These are phyloP conservation scores for Rhinogobio ventralis DNA, from an alignment of 2,797 vertebrate genomes.

Conservation along the genomic window DNA sequence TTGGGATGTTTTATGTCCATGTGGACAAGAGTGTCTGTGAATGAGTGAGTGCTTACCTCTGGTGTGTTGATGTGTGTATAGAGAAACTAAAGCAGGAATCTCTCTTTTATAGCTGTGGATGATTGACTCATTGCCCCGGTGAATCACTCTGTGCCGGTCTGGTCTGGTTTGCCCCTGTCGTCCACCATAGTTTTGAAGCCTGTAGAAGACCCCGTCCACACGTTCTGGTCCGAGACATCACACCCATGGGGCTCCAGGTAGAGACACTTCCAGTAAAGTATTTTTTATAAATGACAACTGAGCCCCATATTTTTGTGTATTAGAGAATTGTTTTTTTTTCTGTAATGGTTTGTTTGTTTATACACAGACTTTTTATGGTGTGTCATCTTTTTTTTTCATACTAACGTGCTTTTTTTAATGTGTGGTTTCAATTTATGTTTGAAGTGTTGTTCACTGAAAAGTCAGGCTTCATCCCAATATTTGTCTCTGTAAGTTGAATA, in stretches of 20 bases:
- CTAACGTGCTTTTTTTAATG: background rate
- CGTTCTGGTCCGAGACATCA: background rate
- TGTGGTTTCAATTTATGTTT: background rate
- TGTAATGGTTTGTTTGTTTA: background rate
- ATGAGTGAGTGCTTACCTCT: slow-evolving; percentile 64
- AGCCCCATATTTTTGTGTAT: background rate
- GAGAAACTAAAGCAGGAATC: slow-evolving; percentile 48
- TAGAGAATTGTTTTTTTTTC: background rate
- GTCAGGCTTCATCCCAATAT: background rate
- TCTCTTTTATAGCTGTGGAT: slow-evolving; percentile 64
- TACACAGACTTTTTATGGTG: background rate
- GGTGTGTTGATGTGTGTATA: slow-evolving; percentile 45
- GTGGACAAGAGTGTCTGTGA: background rate
- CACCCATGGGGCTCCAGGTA: slow-evolving; percentile 26
- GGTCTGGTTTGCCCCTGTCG: slow-evolving; percentile 51
- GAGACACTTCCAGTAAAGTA: slow-evolving; percentile 19
- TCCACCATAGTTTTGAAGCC: slow-evolving; percentile 32
- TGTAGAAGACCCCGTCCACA: background rate
- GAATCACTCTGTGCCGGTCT: slow-evolving; percentile 53
- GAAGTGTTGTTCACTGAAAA: background rate
- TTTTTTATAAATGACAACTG: background rate
- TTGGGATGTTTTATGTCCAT: background rate
- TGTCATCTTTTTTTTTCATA: background rate
- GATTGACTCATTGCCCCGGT: slow-evolving; percentile 51
- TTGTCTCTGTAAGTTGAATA: background rate